Base-by-base conservation (phyloP, 2,113 vertebrate genomes). In the Pristiophorus japonicus region DNA sequence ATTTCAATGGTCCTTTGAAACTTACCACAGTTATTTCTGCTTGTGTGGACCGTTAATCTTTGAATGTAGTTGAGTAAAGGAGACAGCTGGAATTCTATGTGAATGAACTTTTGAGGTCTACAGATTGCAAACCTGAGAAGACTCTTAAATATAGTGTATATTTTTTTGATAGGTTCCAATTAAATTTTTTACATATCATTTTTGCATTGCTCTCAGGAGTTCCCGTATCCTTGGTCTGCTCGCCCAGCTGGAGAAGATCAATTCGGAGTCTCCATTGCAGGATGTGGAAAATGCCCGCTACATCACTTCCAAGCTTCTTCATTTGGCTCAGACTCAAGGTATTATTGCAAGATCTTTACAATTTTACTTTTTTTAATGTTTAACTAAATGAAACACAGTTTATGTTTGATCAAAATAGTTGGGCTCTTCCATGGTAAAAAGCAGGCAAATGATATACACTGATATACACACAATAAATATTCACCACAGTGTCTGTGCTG, bases 251-350 rank as follows among this genome's bases (percentile, higher is more conserved):
- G 98, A 99, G 97, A 98, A 98, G 97, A 98, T 98, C 96, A 99
- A 97, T 96, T 97, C 97, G 85, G 98, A 98, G 90, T 96, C 97
- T 95, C 94, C 97, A 96, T 90, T 96, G 95, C 96, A 96, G 95
- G 98, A 99, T 96, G 97, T 97, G 3, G 98, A 99, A 78, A 97
- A 88, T 95, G 97, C 98, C 63, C 98, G 99, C 97, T 97, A 98
- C 96, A 96, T 99, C 97, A 99, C 99, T 16, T 97, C 98, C 96
- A 99, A 98, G 97, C 99, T 99, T 95, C 98, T 99, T 96, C 99
- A 99, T 97, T 97, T 99, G 97, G 97, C 98, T 96, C 99, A 99
- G 97, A 99, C 99, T 95, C 99, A 99, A 97, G 99, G 99, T 99
- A 97, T 96, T 70, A 95, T 65, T 65, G 92, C 24, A 63, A 38